Evolutionary conservation across 2,113 vertebrate genomes (phyloP), one percentile per base, ranked within the genome.

Genomic region (Mellivora capensis): DNA sequence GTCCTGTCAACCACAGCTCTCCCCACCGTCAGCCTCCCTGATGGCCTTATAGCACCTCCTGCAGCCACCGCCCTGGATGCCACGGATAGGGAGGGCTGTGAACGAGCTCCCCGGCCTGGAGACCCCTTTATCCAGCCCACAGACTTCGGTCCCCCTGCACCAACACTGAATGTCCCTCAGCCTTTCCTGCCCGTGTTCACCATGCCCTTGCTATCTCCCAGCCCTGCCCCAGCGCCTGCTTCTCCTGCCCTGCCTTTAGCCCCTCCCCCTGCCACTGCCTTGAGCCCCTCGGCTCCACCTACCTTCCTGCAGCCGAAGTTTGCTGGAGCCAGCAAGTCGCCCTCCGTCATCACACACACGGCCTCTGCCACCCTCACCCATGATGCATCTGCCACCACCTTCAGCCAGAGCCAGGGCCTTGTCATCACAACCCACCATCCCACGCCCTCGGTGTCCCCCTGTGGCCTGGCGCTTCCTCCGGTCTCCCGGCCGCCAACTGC

Each of bases 291-390:
- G 10, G 23, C 98, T 0, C 98, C 99, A 25, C 69, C 98, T 1
- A 27, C 98, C 52, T 97, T 98, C 6, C 97, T 98, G 79, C 95
- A 97, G 2, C 97, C 97, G 79, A 98, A 99, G 90, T 98, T 99
- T 64, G 59, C 87, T 0, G 98, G 90, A 27, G 96, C 98, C 91
- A 96, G 95, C 61, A 99, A 98, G n/a, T 96, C 98, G 0, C 98
- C 98, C 0, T 98, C 99, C 1, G 99, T 99, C 91, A 99, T 99
- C 93, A 99, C 99, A 11, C 99, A 99, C 98, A 99, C 99, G 0
- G 99, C 99, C n/a, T 99, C 99, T 0, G 98, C 99, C 25, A 98
- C 99, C 0, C 98, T 99, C 83, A 99, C 99, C 10, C 99, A 99
- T 6, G 99, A 98, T 0, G 98, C 99, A 23, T 98, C 99, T 2